Conservation (phyloP, 2,113 vertebrate species). For the Dendropsophus ebraccatus region DNA sequence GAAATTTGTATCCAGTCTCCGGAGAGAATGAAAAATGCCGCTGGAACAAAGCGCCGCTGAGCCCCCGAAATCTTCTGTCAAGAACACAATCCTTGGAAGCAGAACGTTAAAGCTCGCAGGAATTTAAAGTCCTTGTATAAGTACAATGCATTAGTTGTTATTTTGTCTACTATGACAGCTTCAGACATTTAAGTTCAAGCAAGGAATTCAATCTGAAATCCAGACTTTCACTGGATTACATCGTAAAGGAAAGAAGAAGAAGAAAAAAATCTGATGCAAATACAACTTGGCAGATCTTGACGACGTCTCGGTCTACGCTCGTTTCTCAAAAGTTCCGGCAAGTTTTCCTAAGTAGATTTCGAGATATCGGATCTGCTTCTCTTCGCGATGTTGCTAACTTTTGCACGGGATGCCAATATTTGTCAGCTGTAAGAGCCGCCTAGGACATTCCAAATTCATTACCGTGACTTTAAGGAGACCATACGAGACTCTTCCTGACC, state of each 20-base stretch:
- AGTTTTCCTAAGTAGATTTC: not conserved
- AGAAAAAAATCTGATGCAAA: slow-evolving; percentile 2
- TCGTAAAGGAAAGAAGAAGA: not conserved
- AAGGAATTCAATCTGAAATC: slow-evolving; percentile 36
- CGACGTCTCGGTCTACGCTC: not conserved
- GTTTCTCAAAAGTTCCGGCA: not conserved
- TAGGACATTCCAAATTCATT: slow-evolving; percentile 48
- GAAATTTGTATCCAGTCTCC: not conserved
- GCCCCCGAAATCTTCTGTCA: slow-evolving; percentile 36
- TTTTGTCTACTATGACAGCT: slow-evolving; percentile 41
- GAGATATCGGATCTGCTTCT: not conserved
- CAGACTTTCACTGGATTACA: slow-evolving; percentile 45
- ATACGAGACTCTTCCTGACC: slow-evolving; percentile 1
- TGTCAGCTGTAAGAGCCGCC: not conserved
- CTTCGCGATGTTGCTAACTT: not conserved
- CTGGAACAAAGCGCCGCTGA: not conserved
- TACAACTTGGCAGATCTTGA: slow-evolving; percentile 11
- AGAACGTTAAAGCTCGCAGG: slow-evolving; percentile 41
- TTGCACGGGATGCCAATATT: slow-evolving; percentile 12
- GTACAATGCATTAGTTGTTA: slow-evolving; percentile 51
- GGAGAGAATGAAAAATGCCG: not conserved
- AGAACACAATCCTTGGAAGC: slow-evolving; percentile 27
- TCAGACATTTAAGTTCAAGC: slow-evolving; percentile 28
- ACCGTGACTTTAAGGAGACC: slow-evolving; percentile 39
- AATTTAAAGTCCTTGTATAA: slow-evolving; percentile 53